A percentile compares a stretch with the other conserved stretches of the same genome.
phyloP scores from a whole-genome alignment of 1,140 invertebrate species.

The Coboldia fuscipes region DNA sequence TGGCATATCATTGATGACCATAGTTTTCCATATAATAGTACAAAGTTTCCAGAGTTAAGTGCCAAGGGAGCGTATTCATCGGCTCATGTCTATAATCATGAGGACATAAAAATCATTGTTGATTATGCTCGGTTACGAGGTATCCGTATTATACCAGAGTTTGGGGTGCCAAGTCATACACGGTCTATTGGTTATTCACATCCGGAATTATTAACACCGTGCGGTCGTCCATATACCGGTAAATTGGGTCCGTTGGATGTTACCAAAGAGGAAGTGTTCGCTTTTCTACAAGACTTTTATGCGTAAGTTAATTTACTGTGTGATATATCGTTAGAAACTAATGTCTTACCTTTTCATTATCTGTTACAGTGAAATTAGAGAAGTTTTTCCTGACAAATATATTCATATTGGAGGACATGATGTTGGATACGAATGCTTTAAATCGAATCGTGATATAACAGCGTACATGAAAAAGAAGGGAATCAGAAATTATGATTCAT shows the following conservation, averaged over 20 bases:
- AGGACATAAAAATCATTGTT: slow-evolving; percentile 42
- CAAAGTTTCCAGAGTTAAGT: slow-evolving; percentile 47
- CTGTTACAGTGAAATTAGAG: slow-evolving; percentile 30
- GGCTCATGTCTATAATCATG: slow-evolving; percentile 5
- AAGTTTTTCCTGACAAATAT: slow-evolving; percentile 52
- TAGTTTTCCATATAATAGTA: slow-evolving; percentile 62
- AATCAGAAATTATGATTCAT: slow-evolving; percentile 27
- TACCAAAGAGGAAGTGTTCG: slow-evolving; percentile 33
- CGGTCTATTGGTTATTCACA: slow-evolving; percentile 58
- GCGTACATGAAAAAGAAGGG: slow-evolving; percentile 43
- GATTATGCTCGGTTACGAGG: slow-evolving; percentile 60
- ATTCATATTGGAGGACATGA: slow-evolving; percentile 84
- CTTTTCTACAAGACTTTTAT: slow-evolving; percentile 43
- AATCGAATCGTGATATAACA: slow-evolving; percentile 49
- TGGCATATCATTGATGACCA: slow-evolving; percentile 90
- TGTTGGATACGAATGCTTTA: slow-evolving; percentile 73
- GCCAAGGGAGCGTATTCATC: slow-evolving; percentile 38
- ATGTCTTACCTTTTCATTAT: neutral
- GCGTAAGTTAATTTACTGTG: slow-evolving; percentile 27
- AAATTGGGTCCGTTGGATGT: slow-evolving; percentile 62
- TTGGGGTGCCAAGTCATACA: slow-evolving; percentile 85
- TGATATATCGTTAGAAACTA: neutral
- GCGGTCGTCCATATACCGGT: slow-evolving; percentile 26
- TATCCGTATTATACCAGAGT: slow-evolving; percentile 75
- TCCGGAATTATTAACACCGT: slow-evolving; percentile 49